Base-by-base conservation (phyloP, 35 echinoderm and acorn worm species). In the Stichopus chloronotus region DNA sequence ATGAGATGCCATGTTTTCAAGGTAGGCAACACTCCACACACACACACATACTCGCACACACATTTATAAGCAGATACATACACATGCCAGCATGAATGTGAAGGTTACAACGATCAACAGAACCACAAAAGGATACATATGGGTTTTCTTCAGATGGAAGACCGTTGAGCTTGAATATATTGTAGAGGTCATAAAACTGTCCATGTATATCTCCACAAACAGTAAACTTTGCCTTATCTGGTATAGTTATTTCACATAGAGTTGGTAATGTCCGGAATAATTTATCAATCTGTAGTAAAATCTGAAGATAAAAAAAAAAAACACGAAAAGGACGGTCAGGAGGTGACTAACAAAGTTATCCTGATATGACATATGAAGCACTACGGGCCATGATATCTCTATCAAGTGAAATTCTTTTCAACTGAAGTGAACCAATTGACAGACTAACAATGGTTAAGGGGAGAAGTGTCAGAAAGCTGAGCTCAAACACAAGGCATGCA, bases 161-260 rank as follows among this genome's bases (percentile, higher is more conserved):
- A 11, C 95, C 95, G 69, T 99, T 99, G 79, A 99, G 92, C 82
- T 99, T 87, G 84, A 99, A 99, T 94, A 99, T 99, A 95, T 99
- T 96, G 71, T 96, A 90, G 16, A 99, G 92, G 85, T 99, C 97
- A 55, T 99, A 99, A 93, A 89, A 99, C 81, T 99, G 97, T 9
- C 97, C 97, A 72, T 99, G 97, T 17, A 99, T 94, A 74, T 99
- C 97, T 22, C 97, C 97, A 92, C 97, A 99, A 61, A 99, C 94
- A 84, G 97, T 99, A 69, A 99, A 99, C 78, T 99, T 99, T 53
- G 63, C 85, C 19, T 90, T 87, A 69, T 99, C 95, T 92, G 97
- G 97, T 92, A 99, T 63, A 22, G 97, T 99, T 63, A 99, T 99
- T 22, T 99, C 97, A 96, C 95, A 99, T 87, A 99, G 90, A 8